These are phyloP conservation scores for Etheostoma spectabile DNA, from an alignment of 2,113 vertebrate genomes.

Conservation along the genomic window DNA sequence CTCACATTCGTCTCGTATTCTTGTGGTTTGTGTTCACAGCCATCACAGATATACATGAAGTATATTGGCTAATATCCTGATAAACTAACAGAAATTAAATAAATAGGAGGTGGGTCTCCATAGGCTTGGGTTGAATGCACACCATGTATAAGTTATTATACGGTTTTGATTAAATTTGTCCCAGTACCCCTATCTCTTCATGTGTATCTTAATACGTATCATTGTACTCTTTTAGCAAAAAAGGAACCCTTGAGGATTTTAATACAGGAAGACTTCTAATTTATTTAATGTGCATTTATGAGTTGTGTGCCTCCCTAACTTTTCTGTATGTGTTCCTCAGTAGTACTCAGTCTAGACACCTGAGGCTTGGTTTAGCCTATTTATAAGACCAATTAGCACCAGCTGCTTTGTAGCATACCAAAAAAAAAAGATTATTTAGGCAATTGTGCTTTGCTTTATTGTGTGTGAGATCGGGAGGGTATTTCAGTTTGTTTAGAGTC, in stretches of 20 bases:
- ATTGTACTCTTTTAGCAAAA: not conserved
- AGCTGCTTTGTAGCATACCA: conserved; percentile 13
- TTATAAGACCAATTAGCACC: conserved; percentile 44
- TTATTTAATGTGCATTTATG: conserved; percentile 30
- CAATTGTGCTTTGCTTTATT: not conserved
- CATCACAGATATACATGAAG: not conserved
- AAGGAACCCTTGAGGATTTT: conserved; percentile 28
- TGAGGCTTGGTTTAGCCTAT: conserved; percentile 40
- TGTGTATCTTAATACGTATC: conserved; percentile 35
- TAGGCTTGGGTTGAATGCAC: not conserved
- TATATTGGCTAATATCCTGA: not conserved
- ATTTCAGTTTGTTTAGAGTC: not conserved
- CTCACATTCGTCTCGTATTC: too few species aligned
- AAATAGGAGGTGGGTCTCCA: not conserved
- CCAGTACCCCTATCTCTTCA: not conserved
- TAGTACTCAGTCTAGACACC: not conserved
- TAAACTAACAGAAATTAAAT: not conserved
- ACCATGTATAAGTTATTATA: not conserved
- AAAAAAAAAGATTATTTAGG: not conserved
- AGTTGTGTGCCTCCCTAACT: not conserved
- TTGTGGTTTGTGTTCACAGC: not conserved
- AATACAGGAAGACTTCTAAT: conserved; percentile 4
- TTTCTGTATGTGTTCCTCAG: conserved; percentile 10
- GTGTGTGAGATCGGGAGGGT: not conserved
- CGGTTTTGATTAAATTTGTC: conserved; percentile 14